These are phyloP conservation scores for Sitta carolinensis DNA, from an alignment of 2,797 vertebrate species.

Conservation along the genomic window DNA sequence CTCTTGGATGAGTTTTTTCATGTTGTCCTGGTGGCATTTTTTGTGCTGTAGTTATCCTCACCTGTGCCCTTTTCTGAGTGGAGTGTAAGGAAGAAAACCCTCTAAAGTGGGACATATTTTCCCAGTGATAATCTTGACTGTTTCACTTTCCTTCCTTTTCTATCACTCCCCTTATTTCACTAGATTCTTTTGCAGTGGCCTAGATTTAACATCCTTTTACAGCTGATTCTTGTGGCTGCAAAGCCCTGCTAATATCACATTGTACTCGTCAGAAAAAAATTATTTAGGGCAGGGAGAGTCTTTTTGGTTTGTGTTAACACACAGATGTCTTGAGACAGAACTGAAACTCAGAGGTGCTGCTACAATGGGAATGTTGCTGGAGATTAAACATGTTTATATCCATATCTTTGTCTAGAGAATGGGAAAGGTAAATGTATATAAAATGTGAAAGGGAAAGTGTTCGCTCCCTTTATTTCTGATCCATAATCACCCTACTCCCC, in stretches of 20 bases:
- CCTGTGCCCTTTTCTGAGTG: neutral
- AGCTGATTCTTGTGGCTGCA: slow-evolving; percentile 32
- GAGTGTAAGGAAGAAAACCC: neutral
- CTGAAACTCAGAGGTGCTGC: neutral
- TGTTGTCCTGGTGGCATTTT: neutral
- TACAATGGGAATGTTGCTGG: neutral
- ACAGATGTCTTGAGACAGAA: neutral
- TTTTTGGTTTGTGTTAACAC: neutral
- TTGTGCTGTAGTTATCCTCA: neutral
- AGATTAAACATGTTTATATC: neutral
- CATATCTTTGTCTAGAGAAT: neutral
- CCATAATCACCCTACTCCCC: neutral
- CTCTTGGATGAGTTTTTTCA: neutral
- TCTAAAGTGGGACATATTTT: slow-evolving; percentile 42
- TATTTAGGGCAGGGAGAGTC: slow-evolving; percentile 41
- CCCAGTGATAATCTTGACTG: neutral
- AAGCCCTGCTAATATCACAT: slow-evolving; percentile 15
- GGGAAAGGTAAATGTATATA: neutral
- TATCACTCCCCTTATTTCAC: slow-evolving; percentile 2
- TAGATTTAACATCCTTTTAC: slow-evolving; percentile 48
- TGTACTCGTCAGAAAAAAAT: slow-evolving; percentile 14
- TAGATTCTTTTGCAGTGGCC: slow-evolving; percentile 40
- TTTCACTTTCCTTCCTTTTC: slow-evolving; percentile 2
- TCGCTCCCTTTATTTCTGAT: neutral
- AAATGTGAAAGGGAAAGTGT: neutral